phyloP scores from a whole-genome alignment of 2,888 invertebrate genomes.

The Zygaena filipendulae region DNA sequence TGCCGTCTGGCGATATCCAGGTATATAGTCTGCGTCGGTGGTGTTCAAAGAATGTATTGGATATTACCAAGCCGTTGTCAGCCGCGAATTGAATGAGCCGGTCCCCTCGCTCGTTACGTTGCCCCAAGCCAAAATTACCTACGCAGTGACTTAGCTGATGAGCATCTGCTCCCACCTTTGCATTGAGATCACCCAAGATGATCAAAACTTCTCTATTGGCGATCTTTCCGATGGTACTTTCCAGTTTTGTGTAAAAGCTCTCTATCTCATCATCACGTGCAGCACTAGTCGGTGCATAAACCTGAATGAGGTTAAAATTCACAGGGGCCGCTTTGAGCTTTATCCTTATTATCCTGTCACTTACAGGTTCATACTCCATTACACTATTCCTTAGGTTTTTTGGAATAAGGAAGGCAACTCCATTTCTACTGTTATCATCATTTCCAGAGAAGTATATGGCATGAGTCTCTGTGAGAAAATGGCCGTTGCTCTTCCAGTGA shows the following conservation, averaged over 20 bases:
- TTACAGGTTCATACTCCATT: slow-evolving; percentile 5
- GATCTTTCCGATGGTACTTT: slow-evolving; percentile 2
- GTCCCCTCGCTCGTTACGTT: slow-evolving; percentile 9
- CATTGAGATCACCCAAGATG: slow-evolving; percentile 13
- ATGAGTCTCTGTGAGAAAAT: slow-evolving; percentile 2
- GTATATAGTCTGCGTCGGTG: slow-evolving; percentile 10
- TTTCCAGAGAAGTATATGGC: slow-evolving; percentile 5
- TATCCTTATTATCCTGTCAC: slow-evolving; percentile 1
- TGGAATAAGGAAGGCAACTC: slow-evolving; percentile 5
- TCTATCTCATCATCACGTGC: slow-evolving; percentile 8
- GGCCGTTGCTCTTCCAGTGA: slow-evolving; percentile 1
- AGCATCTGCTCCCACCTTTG: slow-evolving; percentile 10
- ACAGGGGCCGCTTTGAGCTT: slow-evolving; percentile 5
- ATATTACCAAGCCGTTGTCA: slow-evolving; percentile 5
- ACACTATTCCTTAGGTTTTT: slow-evolving; percentile 1
- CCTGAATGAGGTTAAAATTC: slow-evolving; percentile 3
- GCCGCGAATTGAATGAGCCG: slow-evolving; percentile 6
- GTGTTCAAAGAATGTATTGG: slow-evolving; percentile 9
- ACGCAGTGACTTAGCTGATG: slow-evolving; percentile 1
- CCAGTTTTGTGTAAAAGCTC: background rate
- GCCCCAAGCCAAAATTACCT: slow-evolving; percentile 7
- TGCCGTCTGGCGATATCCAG: slow-evolving; percentile 9
- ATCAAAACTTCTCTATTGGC: slow-evolving; percentile 2
- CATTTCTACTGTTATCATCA: slow-evolving; percentile 3
- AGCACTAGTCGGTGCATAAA: slow-evolving; percentile 1